phyloP scores from a whole-genome alignment of 2,797 vertebrate genomes.

The Dendrocincla fuliginosa region DNA sequence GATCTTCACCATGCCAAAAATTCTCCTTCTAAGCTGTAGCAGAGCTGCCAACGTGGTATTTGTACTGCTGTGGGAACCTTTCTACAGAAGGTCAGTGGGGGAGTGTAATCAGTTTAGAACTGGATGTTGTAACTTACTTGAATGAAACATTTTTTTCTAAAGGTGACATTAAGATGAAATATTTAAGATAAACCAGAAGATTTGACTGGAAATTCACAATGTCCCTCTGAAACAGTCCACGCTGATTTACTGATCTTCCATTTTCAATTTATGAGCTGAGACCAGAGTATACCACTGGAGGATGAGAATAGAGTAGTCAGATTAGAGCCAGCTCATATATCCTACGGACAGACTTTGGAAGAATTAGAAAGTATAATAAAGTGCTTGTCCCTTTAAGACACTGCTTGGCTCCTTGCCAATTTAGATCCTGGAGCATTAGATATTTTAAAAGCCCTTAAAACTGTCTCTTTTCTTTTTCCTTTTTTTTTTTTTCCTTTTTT shows the following conservation, averaged over 20 bases:
- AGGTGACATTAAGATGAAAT: constrained; percentile 86
- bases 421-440: constrained; percentile 78
- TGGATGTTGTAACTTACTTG: constrained; percentile 78
- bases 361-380: constrained; percentile 87
- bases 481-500: not conserved
- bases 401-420: constrained; percentile 73
- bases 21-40: not conserved
- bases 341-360: constrained; percentile 84
- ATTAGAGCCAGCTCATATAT: constrained; percentile 86
- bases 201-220: constrained; percentile 83
- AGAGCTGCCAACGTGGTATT: constrained; percentile 1
- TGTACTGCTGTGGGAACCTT: constrained; percentile 20
- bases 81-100: constrained; percentile 74
- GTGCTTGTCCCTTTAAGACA: constrained; percentile 82
- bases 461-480: constrained; percentile 56
- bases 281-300: constrained; percentile 81
- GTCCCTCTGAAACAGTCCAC: constrained; percentile 80
- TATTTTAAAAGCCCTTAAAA: constrained; percentile 82
- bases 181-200: constrained; percentile 84
- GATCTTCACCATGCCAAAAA: not conserved
- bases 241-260: constrained; percentile 83
- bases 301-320: constrained; percentile 85
- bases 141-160: constrained; percentile 82
- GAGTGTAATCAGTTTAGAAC: constrained; percentile 77
- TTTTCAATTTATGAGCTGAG: constrained; percentile 87